A percentile compares a stretch with the other conserved stretches of the same genome.
phyloP scores from a whole-genome alignment of 1,140 invertebrate species.

The Euschistus heros region DNA sequence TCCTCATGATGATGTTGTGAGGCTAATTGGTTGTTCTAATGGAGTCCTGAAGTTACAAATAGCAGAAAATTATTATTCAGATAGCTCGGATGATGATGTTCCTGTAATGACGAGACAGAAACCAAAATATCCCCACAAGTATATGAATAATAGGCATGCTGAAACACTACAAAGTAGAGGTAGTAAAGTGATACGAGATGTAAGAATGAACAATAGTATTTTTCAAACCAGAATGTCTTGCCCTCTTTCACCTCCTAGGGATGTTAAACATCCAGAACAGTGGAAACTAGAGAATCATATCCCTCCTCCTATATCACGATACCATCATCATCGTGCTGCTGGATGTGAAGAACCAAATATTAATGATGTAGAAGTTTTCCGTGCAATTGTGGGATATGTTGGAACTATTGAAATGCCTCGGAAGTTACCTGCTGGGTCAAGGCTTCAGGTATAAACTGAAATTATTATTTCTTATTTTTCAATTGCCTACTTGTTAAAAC shows the following conservation, averaged over 20 bases:
- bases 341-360: constrained; percentile 30
- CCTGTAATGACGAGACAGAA: constrained; percentile 42
- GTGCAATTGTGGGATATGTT: constrained; percentile 83
- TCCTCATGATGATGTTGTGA: constrained; percentile 85
- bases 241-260: constrained; percentile 28
- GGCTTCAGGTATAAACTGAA: constrained; percentile 44
- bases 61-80: constrained; percentile 77
- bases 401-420: constrained; percentile 92
- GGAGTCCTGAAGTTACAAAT: constrained; percentile 70
- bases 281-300: constrained; percentile 38
- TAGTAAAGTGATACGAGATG: constrained; percentile 44
- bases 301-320: constrained; percentile 38
- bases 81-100: constrained; percentile 69
- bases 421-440: constrained; percentile 62
- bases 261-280: constrained; percentile 33
- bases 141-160: constrained; percentile 31
- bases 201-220: constrained; percentile 44
- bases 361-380: constrained; percentile 55
- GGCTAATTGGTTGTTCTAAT: constrained; percentile 73
- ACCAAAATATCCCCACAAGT: constrained; percentile 52
- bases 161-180: constrained; percentile 37
- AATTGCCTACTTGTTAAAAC: no score
- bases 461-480: no score
- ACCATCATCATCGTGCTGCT: constrained; percentile 28
- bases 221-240: constrained; percentile 34